Percentiles rank a stretch among this genome's conserved stretches.
phyloP scores from a whole-genome alignment of 1,140 invertebrate genomes.

The Pentalonia nigronervosa region DNA sequence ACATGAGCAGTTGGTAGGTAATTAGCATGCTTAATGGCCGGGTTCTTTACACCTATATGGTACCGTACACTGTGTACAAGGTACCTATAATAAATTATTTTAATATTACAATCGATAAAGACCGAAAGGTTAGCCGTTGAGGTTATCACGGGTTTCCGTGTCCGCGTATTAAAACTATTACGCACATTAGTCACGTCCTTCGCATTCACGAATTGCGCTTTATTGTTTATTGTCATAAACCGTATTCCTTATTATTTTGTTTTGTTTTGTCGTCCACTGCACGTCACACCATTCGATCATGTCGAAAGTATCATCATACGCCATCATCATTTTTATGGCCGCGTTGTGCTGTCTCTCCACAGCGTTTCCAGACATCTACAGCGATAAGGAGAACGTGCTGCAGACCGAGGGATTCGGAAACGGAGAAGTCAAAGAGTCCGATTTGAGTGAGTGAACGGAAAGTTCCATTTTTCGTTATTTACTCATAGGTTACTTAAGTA shows the following conservation, averaged over 20 bases:
- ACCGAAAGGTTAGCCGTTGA: background rate
- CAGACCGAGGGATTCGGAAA: background rate
- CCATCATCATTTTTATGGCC: background rate
- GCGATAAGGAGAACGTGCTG: background rate
- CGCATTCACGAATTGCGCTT: background rate
- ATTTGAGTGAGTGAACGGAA: background rate
- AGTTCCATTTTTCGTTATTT: background rate
- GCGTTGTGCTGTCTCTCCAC: background rate
- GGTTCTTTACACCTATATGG: no score
- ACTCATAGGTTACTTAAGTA: background rate
- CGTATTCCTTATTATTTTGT: background rate
- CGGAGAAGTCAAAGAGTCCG: background rate
- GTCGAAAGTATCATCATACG: background rate
- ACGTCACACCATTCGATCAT: background rate
- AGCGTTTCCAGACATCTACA: background rate
- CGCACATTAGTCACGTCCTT: constrained; percentile 13
- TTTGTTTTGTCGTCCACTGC: background rate
- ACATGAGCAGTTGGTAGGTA: background rate
- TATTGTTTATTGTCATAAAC: background rate
- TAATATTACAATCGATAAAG: background rate
- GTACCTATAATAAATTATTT: background rate
- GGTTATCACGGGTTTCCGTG: background rate
- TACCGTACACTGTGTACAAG: background rate
- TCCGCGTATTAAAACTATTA: background rate
- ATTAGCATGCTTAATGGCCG: no score